Base-by-base conservation (phyloP, 2,113 vertebrate genomes). In the Sorex araneus region DNA sequence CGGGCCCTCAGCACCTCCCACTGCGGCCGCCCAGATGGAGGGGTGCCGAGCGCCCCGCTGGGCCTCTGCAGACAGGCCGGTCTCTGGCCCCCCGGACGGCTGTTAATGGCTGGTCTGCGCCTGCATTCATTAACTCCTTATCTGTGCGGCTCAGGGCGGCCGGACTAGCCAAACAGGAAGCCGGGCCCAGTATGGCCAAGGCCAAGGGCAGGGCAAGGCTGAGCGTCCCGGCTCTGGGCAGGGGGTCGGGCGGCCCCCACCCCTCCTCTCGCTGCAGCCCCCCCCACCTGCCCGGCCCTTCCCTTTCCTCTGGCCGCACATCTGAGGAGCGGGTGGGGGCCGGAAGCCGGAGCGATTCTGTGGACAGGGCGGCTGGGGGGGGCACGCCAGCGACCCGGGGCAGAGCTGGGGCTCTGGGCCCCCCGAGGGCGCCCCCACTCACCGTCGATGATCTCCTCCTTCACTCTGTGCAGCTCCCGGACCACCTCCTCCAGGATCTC, bases 401-500 rank as follows among this genome's bases (percentile, higher is more conserved):
- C 27, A 12, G 27, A 30, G 10, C 25, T 27, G 27, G 27, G 11
- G 10, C 10, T 40, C 40, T 25, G 27, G 23, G 63, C 6, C 63
- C 63, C 9, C 23, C 25, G 63, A 3, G 25, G 25, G 63, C 66
- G 40, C 47, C 47, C 47, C 47, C 47, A 50, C 50, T 99, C 98
- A 99, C 99, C 99, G 54, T 99, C 99, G 90, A 99, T 99, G 96
- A 99, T 99, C 97, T 99, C 99, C 95, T 99, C 99, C 98, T 99
- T 99, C 96, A 99, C 99, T 96, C 99, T 99, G 98, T 99, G 99
- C 93, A 99, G 98, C 97, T 99, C 99, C 25, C 99, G 98, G 93
- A 99, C 99, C 96, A 99, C 99, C 97, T 99, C 99, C 97, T 99
- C 99, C 98, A 99, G 98, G 97, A 99, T 99, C 98, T 99, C 99